A percentile compares a stretch with the other conserved stretches of the same genome.
These are phyloP conservation scores for Hippocampus guttulatus DNA, from an alignment of 2,113 vertebrate genomes.

Conservation along the genomic window DNA sequence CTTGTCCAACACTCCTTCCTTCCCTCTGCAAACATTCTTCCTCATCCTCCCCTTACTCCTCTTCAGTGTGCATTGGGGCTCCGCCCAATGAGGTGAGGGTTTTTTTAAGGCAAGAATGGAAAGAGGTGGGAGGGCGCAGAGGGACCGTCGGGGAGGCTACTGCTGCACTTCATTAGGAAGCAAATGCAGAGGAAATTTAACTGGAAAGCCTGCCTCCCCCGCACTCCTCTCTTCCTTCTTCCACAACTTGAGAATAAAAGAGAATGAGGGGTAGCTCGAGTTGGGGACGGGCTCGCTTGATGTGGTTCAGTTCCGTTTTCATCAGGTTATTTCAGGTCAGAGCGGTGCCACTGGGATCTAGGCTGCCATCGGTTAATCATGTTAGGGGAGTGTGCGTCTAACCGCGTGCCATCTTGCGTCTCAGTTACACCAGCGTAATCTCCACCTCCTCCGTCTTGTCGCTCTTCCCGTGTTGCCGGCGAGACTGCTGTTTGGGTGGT, in stretches of 20 bases:
- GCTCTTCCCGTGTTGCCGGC: constrained; percentile 82
- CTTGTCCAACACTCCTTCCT: constrained; percentile 28
- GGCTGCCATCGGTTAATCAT: constrained; percentile 27
- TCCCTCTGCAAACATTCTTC: constrained; percentile 39
- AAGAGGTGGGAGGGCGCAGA: constrained; percentile 25
- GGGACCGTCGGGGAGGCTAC: constrained; percentile 25
- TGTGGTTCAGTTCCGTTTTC: constrained; percentile 32
- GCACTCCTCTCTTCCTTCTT: constrained; percentile 23
- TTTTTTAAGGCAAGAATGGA: constrained; percentile 68
- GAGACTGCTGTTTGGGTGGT: constrained; percentile 86
- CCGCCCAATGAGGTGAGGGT: constrained; percentile 49
- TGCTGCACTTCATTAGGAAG: constrained; percentile 53
- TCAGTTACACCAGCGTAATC: constrained; percentile 89
- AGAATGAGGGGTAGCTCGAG: constrained; percentile 17
- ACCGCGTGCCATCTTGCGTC: constrained; percentile 14
- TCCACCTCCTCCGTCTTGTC: constrained; percentile 97
- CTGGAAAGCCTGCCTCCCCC: constrained; percentile 22
- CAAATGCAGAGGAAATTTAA: constrained; percentile 36
- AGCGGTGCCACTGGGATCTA: constrained; percentile 30
- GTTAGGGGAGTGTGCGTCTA: constrained; percentile 8
- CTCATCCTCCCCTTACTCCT: constrained; percentile 22
- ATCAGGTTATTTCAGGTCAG: constrained; percentile 32
- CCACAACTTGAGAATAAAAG: constrained; percentile 32
- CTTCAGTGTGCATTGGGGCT: constrained; percentile 35
- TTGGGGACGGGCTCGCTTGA: neutral